These are phyloP conservation scores for Heliconius erato DNA, from an alignment of 2,888 invertebrate species.

Conservation along the genomic window DNA sequence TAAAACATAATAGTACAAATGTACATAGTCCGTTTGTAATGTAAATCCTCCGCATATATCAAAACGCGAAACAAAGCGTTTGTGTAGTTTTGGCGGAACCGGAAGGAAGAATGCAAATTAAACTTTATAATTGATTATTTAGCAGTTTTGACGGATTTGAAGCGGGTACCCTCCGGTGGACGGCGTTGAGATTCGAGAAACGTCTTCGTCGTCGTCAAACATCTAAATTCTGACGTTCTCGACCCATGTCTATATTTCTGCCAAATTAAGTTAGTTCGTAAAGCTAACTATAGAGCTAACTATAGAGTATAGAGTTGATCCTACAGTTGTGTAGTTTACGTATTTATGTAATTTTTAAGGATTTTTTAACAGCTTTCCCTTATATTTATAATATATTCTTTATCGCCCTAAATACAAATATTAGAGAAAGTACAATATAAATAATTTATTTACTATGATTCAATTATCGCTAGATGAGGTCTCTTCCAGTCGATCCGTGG, in stretches of 20 bases:
- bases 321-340: not conserved
- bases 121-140: conserved; percentile 36
- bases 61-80: not conserved
- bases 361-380: too few species aligned
- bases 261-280: conserved; percentile 38
- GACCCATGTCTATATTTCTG: conserved; percentile 35
- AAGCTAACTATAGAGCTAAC: not conserved
- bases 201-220: not conserved
- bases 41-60: conserved; percentile 8
- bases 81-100: conserved; percentile 1
- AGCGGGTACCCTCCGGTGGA: not conserved
- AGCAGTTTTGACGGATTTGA: conserved; percentile 32
- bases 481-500: too few species aligned
- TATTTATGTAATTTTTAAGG: not conserved
- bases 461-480: too few species aligned
- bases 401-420: too few species aligned
- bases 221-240: conserved; percentile 6
- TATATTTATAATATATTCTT: too few species aligned
- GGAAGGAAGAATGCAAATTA: conserved; percentile 14
- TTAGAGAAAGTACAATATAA: too few species aligned
- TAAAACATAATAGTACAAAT: not conserved
- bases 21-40: not conserved
- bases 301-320: not conserved
- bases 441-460: too few species aligned
- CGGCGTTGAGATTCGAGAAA: not conserved